Conservation (phyloP, 2,888 invertebrate genomes). For the Drosophila anomalata region DNA sequence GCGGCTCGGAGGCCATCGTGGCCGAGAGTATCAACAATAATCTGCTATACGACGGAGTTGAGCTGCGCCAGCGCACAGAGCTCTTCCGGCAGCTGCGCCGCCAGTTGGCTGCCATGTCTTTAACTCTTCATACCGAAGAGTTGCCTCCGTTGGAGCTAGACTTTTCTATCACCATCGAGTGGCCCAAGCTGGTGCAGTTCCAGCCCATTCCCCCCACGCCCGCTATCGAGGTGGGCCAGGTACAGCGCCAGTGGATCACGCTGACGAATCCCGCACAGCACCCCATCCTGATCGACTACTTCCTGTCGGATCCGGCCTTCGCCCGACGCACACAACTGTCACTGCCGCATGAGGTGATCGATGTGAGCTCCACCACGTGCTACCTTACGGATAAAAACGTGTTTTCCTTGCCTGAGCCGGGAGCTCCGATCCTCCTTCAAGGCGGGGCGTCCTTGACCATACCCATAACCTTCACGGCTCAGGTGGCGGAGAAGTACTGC, state of each 20-base stretch:
- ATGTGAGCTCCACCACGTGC: slow-evolving; percentile 78
- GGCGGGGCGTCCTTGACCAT: slow-evolving; percentile 74
- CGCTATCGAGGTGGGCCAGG: slow-evolving; percentile 81
- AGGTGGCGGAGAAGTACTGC: slow-evolving; percentile 79
- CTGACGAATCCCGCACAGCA: slow-evolving; percentile 81
- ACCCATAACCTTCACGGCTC: slow-evolving; percentile 79
- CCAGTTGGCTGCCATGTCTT: slow-evolving; percentile 79
- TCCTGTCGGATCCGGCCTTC: slow-evolving; percentile 78
- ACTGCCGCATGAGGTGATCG: slow-evolving; percentile 82
- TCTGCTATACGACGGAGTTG: slow-evolving; percentile 80
- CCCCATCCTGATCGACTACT: slow-evolving; percentile 80
- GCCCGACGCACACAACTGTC: slow-evolving; percentile 79
- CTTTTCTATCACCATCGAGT: slow-evolving; percentile 81
- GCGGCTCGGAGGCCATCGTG: slow-evolving; percentile 10
- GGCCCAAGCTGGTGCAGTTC: slow-evolving; percentile 82
- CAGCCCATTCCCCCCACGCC: slow-evolving; percentile 75
- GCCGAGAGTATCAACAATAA: slow-evolving; percentile 56
- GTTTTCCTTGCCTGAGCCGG: slow-evolving; percentile 74
- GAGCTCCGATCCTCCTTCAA: slow-evolving; percentile 68
- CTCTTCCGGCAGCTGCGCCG: slow-evolving; percentile 81
- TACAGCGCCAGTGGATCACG: slow-evolving; percentile 77
- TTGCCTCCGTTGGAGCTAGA: slow-evolving; percentile 81
- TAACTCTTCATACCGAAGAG: slow-evolving; percentile 82
- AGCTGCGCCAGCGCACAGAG: slow-evolving; percentile 81
- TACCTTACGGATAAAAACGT: slow-evolving; percentile 81